Percentiles rank a stretch among this genome's conserved stretches.
Evolutionary conservation across 2,888 invertebrate genomes (phyloP).

Genomic region (Cephus sareptanus): DNA sequence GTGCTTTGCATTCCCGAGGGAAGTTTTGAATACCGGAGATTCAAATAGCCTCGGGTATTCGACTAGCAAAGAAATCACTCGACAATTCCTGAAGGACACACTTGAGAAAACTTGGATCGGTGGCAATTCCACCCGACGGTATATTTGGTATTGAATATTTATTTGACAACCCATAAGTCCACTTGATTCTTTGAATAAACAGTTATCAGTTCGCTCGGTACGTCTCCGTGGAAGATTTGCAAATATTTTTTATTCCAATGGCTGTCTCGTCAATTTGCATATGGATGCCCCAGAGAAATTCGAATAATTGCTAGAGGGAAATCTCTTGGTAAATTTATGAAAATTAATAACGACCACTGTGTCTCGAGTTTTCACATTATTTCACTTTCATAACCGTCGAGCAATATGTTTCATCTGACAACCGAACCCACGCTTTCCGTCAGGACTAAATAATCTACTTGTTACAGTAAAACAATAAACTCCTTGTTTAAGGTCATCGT

Average conservation of each 20-base stretch:
- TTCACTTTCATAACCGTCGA: background rate
- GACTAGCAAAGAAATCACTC: constrained; percentile 8
- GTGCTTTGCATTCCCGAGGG: constrained; percentile 40
- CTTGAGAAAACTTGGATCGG: background rate
- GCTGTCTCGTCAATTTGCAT: background rate
- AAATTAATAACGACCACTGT: background rate
- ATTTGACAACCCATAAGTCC: background rate
- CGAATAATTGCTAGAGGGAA: background rate
- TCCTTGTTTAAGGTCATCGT: background rate
- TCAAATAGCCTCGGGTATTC: background rate
- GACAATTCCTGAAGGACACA: background rate
- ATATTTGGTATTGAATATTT: background rate
- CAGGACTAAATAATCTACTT: background rate
- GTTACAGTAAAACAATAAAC: background rate
- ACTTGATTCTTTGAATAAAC: background rate
- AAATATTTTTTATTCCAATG: background rate
- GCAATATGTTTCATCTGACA: background rate
- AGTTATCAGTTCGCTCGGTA: background rate
- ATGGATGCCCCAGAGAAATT: background rate
- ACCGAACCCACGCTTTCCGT: background rate
- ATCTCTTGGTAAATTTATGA: background rate
- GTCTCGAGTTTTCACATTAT: background rate
- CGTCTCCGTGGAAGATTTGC: background rate
- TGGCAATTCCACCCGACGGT: background rate
- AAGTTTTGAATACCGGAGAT: constrained; percentile 34